Conservation (phyloP, 2,888 invertebrate species). For the Cephus spinipes region DNA sequence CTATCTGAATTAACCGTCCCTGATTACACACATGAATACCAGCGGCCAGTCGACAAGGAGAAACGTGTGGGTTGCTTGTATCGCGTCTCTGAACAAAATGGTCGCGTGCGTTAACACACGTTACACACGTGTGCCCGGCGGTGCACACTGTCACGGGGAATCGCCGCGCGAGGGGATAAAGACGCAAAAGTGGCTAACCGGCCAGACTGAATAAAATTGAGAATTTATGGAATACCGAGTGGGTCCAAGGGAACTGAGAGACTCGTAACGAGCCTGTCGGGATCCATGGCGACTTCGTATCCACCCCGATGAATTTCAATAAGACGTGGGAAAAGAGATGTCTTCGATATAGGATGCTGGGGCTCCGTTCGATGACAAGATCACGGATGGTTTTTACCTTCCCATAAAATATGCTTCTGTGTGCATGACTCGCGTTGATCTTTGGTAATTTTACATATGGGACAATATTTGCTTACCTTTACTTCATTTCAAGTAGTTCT, state of each 20-base stretch:
- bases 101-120: not conserved
- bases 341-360: not conserved
- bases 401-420: not conserved
- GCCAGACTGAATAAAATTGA: constrained; percentile 59
- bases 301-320: constrained; percentile 45
- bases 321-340: constrained; percentile 32
- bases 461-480: not conserved
- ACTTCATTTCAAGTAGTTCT: not conserved
- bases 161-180: constrained; percentile 27
- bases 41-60: not conserved
- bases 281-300: constrained; percentile 26
- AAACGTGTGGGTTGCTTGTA: not conserved
- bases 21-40: constrained; percentile 35
- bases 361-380: not conserved
- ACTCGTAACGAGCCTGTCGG: constrained; percentile 5
- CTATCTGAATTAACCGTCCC: constrained; percentile 53
- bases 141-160: not conserved
- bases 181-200: constrained; percentile 29
- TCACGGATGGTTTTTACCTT: not conserved
- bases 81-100: not conserved
- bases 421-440: not conserved
- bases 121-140: not conserved
- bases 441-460: not conserved
- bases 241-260: constrained; percentile 2
- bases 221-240: constrained; percentile 60